Evolutionary conservation across 2,888 invertebrate genomes (phyloP).

Genomic region (Tolmerus cingulatus): DNA sequence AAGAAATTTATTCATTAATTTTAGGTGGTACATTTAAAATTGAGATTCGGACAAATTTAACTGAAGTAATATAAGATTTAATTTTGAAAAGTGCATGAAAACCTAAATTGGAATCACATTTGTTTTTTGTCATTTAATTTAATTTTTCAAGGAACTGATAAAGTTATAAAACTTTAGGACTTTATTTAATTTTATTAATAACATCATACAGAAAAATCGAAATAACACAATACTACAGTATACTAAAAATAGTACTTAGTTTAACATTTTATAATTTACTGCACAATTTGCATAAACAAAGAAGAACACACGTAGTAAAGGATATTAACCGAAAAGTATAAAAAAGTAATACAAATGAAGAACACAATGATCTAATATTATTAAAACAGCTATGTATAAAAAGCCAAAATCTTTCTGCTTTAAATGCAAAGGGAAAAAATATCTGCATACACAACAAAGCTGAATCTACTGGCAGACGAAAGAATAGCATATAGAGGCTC

Average conservation of each 20-base stretch:
- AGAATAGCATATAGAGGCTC: background rate
- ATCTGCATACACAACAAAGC: background rate
- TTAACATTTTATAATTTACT: background rate
- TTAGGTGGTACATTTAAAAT: no score
- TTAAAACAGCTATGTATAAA: background rate
- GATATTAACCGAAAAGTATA: background rate
- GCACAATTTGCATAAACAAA: background rate
- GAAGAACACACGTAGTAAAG: background rate
- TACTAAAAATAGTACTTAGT: background rate
- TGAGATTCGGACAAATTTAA: no score
- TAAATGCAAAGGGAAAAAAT: background rate
- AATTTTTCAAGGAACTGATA: no score
- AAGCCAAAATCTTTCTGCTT: background rate
- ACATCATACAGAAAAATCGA: background rate
- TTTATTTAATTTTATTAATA: background rate
- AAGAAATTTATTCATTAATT: no score
- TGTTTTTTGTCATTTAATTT: no score
- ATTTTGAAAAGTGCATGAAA: no score
- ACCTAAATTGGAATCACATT: no score
- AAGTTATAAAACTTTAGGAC: no score
- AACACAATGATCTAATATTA: background rate
- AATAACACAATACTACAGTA: background rate
- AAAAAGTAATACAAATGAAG: background rate
- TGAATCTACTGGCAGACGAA: background rate
- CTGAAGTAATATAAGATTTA: no score